Conservation (phyloP, 2,888 invertebrate species). For the Athrips mouffetella region DNA sequence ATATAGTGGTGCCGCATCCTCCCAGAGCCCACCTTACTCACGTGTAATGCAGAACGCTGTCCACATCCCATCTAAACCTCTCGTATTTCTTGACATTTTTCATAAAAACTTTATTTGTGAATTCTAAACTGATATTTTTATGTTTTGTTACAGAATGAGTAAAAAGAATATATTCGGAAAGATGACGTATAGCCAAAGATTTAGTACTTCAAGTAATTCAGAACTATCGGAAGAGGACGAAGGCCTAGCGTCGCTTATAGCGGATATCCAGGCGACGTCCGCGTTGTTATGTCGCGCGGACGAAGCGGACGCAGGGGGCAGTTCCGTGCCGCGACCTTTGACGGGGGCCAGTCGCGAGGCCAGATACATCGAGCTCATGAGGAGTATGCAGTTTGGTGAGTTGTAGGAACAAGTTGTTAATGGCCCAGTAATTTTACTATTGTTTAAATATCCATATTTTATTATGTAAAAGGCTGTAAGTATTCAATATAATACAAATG, state of each 20-base stretch:
- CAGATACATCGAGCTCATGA: slow-evolving; percentile 92
- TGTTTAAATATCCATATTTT: too few species aligned
- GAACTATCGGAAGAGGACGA: slow-evolving; percentile 91
- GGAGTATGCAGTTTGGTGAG: slow-evolving; percentile 90
- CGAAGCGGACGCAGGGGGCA: slow-evolving; percentile 58
- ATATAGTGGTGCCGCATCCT: too few species aligned
- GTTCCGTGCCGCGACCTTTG: slow-evolving; percentile 40
- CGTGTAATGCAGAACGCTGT: too few species aligned
- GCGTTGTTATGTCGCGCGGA: slow-evolving; percentile 64
- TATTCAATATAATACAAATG: too few species aligned
- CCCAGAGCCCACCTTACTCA: too few species aligned
- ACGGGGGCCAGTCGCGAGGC: slow-evolving; percentile 61
- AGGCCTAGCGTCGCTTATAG: slow-evolving; percentile 91
- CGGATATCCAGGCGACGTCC: slow-evolving; percentile 87
- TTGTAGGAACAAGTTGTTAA: too few species aligned
- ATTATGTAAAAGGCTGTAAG: too few species aligned
- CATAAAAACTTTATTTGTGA: too few species aligned
- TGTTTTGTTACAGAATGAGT: slow-evolving; percentile 70
- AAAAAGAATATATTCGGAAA: slow-evolving; percentile 80
- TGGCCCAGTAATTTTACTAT: too few species aligned
- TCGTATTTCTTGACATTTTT: too few species aligned
- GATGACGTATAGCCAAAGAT: slow-evolving; percentile 75
- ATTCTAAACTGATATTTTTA: neutral
- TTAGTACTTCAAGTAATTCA: slow-evolving; percentile 64
- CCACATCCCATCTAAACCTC: too few species aligned